A percentile compares a stretch with the other conserved stretches of the same genome.
Conservation (phyloP, 2,888 invertebrate species). For the Tetragnatha montana region DNA sequence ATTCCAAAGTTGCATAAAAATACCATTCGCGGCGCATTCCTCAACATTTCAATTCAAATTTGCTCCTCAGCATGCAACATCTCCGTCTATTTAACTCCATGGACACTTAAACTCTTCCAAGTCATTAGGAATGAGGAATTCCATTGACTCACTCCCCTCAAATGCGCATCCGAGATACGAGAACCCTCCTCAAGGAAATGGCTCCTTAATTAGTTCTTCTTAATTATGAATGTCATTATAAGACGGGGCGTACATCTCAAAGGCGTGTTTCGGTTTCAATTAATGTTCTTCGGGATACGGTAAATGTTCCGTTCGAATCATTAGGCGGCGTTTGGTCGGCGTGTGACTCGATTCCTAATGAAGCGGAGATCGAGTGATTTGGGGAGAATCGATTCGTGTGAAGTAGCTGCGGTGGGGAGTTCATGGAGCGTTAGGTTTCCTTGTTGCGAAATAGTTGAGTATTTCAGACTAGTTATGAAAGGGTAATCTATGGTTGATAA, state of each 20-base stretch:
- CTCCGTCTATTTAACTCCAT: background rate
- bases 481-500: too few species aligned
- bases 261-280: background rate
- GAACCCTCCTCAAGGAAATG: conserved; percentile 2
- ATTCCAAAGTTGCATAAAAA: too few species aligned
- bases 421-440: too few species aligned
- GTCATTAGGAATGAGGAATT: conserved; percentile 1
- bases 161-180: background rate
- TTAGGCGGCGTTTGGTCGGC: background rate
- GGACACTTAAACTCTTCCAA: background rate
- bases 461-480: too few species aligned
- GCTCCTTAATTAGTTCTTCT: conserved; percentile 10
- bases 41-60: too few species aligned
- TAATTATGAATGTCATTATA: conserved; percentile 38
- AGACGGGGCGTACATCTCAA: background rate
- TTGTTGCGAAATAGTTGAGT: too few species aligned
- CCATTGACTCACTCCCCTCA: background rate
- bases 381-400: too few species aligned
- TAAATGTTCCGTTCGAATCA: background rate
- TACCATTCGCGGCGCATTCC: too few species aligned
- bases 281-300: background rate
- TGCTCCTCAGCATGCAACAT: background rate
- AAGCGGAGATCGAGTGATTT: background rate
- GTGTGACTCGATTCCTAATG: background rate
- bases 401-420: too few species aligned